Evolutionary conservation across 1,140 invertebrate species (phyloP).

Genomic region (Schlechtendalia chinensis): DNA sequence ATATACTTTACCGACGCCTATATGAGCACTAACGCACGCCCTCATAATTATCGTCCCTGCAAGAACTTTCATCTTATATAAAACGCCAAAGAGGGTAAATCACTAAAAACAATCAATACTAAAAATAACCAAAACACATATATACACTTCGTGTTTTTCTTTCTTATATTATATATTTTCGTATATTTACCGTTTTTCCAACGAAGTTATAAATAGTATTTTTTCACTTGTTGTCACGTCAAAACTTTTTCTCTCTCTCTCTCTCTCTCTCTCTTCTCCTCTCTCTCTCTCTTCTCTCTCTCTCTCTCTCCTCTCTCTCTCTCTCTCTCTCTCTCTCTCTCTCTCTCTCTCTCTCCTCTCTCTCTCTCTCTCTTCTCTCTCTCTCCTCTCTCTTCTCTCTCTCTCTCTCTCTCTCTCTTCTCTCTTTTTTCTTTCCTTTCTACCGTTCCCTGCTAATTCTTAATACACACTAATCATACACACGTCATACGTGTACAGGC

Average conservation of each 20-base stretch:
- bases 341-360: no score
- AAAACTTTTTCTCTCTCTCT: not conserved
- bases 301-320: no score
- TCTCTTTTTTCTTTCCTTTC: no score
- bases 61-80: not conserved
- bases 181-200: slow-evolving; percentile 28
- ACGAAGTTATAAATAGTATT: not conserved
- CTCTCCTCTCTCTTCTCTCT: no score
- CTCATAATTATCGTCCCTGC: not conserved
- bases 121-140: not conserved
- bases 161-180: not conserved
- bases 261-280: no score
- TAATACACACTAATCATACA: no score
- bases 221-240: slow-evolving; percentile 8
- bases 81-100: not conserved
- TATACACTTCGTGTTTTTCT: not conserved
- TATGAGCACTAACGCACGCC: not conserved
- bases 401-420: no score
- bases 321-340: no score
- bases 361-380: no score
- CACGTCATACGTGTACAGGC: not conserved
- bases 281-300: no score
- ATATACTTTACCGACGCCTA: not conserved
- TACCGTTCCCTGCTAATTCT: no score
- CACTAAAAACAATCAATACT: not conserved